A percentile compares a stretch with the other conserved stretches of the same genome.
phyloP scores from a whole-genome alignment of 2,888 invertebrate genomes.

The Lasioglossum vierecki region DNA sequence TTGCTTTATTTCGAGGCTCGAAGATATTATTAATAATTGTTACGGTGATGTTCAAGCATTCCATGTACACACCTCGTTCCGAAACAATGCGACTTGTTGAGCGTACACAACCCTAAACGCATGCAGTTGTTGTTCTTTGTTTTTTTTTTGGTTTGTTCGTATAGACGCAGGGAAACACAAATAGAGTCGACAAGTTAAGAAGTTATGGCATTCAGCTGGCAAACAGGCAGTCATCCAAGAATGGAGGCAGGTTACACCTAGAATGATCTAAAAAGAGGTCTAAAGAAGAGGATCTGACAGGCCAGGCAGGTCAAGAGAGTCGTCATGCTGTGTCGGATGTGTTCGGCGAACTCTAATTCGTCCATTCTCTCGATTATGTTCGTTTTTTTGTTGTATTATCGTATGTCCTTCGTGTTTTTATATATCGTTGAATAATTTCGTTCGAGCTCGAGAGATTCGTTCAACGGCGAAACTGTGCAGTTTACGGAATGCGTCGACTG shows the following conservation, averaged over 20 bases:
- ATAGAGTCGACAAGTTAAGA: slow-evolving; percentile 43
- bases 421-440: no score
- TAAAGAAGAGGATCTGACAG: slow-evolving; percentile 61
- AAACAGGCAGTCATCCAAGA: slow-evolving; percentile 70
- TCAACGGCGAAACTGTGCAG: no score
- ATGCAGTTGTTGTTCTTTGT: slow-evolving; percentile 39
- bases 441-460: background rate
- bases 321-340: slow-evolving; percentile 61
- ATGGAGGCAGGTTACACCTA: slow-evolving; percentile 74
- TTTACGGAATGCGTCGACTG: no score
- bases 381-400: no score
- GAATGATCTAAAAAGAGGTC: slow-evolving; percentile 67
- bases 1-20: background rate
- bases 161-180: slow-evolving; percentile 42
- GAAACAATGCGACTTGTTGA: slow-evolving; percentile 27
- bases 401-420: background rate
- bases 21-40: background rate
- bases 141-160: background rate
- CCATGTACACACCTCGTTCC: slow-evolving; percentile 36
- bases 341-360: slow-evolving; percentile 17
- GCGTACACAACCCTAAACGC: slow-evolving; percentile 42
- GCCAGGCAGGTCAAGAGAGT: slow-evolving; percentile 65
- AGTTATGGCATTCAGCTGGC: slow-evolving; percentile 63
- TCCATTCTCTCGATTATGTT: background rate
- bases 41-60: slow-evolving; percentile 44